A percentile compares a stretch with the other conserved stretches of the same genome.
These are phyloP conservation scores for Nymphicus hollandicus DNA, from an alignment of 2,113 vertebrate genomes.

Conservation along the genomic window DNA sequence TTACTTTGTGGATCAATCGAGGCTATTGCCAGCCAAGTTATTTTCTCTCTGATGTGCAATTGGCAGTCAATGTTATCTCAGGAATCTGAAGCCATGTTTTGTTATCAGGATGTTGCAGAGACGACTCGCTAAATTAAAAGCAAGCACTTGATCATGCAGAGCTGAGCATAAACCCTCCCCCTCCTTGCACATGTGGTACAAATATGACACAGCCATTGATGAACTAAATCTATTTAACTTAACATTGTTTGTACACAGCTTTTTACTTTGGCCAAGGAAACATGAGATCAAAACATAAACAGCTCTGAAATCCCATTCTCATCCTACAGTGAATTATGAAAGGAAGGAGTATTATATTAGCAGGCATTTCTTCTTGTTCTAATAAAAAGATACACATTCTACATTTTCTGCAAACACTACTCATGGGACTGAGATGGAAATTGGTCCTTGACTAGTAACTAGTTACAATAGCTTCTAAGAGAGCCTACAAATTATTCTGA, in stretches of 20 bases:
- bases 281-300: conserved; percentile 12
- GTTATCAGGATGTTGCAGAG: conserved; percentile 49
- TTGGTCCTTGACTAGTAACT: background rate
- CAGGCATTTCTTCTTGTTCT: conserved; percentile 1
- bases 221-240: background rate
- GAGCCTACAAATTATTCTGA: conserved; percentile 4
- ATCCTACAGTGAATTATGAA: conserved; percentile 12
- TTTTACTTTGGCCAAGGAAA: conserved; percentile 15
- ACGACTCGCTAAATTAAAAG: conserved; percentile 40
- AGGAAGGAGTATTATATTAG: conserved; percentile 3
- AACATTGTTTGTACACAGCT: background rate
- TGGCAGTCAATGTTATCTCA: conserved; percentile 25
- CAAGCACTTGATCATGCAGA: conserved; percentile 8
- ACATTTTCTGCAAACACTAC: conserved; percentile 22
- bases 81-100: conserved; percentile 40
- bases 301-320: conserved; percentile 12
- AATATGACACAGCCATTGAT: background rate
- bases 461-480: conserved; percentile 20
- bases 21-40: background rate
- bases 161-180: background rate
- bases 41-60: conserved; percentile 32
- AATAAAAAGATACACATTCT: conserved; percentile 21
- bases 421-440: conserved; percentile 10
- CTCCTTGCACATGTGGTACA: background rate
- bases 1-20: conserved; percentile 3